Base-by-base conservation (phyloP, 2,797 vertebrate species). In the Rachycentron canadum region DNA sequence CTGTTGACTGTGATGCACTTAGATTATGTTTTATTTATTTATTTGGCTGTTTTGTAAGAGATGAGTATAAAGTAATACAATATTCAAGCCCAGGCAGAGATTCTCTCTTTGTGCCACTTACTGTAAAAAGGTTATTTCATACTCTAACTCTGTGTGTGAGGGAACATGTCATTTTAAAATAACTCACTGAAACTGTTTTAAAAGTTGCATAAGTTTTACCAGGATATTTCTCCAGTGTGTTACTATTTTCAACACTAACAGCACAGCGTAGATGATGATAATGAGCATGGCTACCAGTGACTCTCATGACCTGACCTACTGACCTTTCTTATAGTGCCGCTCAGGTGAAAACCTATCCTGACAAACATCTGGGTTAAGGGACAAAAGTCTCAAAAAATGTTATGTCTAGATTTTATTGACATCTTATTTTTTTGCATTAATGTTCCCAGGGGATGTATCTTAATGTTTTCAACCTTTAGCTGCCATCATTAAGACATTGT, bases 1-100 rank as follows among this genome's bases (percentile, higher is more conserved):
- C 16, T 82, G 32, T 70, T 83, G 65, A 64, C 63, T 69, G 23
- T 38, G 57, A 69, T 49, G 49, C 47, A 81, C 60, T 73, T 26
- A 71, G 28, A 56, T 11, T 64, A 11, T 67, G 28, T 49, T 73
- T 57, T 45, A 56, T 79, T 47, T 38, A 50, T 76, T 52, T 45
- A 57, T 79, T 36, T 34, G 50, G 1, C 32, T 65, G 12, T 23
- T 73, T 67, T 65, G 26, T 56, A 21, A 53, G 25, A 58, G 16
- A 36, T 0, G 0, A 21, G n/a, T n/a, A 32, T 38, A 55, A 75
- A 3, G 3, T n/a, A 14, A 28, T 50, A 11, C 8, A 38, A 36
- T 59, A 75, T 80, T 23, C 14, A 59, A 40, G 19, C 23, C 12
- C 17, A 19, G 28, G 2, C 59, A 32, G 19, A 49, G 16, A 28